Conservation (phyloP, 2,113 vertebrate genomes). For the Ctenodactylus gundi region DNA sequence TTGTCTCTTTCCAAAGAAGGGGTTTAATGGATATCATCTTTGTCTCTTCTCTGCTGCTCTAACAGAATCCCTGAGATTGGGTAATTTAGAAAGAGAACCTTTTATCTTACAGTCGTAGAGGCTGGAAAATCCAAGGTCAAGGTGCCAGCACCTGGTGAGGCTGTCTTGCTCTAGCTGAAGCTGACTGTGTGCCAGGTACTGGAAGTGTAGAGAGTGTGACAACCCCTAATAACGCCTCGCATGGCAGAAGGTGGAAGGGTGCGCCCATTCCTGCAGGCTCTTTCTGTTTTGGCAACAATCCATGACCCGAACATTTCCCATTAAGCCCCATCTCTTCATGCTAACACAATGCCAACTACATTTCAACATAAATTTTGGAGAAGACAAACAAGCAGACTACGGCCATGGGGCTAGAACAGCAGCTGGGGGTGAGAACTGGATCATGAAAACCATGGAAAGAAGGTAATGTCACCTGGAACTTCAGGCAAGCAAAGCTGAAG, state of each 20-base stretch:
- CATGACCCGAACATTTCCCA: background rate
- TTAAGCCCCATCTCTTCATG: background rate
- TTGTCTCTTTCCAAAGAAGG: background rate
- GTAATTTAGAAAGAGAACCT: background rate
- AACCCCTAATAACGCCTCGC: background rate
- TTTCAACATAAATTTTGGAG: background rate
- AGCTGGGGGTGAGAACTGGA: background rate
- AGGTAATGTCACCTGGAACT: background rate
- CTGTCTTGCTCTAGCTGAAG: background rate
- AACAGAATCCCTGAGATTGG: background rate
- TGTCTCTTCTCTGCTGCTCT: background rate
- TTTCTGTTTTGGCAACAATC: background rate
- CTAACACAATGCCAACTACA: background rate
- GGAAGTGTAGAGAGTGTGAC: background rate
- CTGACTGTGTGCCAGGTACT: background rate
- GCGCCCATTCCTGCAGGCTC: background rate
- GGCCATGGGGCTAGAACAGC: background rate
- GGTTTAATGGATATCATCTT: background rate
- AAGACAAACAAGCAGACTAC: background rate
- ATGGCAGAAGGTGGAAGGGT: background rate
- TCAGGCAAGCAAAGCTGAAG: background rate
- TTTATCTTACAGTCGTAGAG: background rate
- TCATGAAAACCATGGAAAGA: rapidly evolving
- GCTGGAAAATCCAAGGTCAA: background rate
- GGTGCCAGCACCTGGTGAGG: background rate